Evolutionary conservation across 2,888 invertebrate species (phyloP).

Genomic region (Limnephilus rhombicus): DNA sequence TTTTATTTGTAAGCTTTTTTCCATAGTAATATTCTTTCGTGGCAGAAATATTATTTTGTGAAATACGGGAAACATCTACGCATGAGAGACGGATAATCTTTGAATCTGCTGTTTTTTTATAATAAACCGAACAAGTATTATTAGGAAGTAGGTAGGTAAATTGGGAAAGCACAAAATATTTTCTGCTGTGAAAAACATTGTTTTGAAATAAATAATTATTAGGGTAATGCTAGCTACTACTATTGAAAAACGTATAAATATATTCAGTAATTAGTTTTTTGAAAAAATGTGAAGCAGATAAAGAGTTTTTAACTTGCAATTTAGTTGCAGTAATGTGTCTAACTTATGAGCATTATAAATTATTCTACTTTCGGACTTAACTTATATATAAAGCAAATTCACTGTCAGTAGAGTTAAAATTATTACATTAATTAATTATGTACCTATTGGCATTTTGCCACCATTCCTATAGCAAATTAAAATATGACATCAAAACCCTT

Average conservation of each 20-base stretch:
- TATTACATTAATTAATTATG: not conserved
- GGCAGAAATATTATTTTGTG: constrained; percentile 34
- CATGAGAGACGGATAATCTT: not conserved
- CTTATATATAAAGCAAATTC: not conserved
- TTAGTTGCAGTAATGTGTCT: not conserved
- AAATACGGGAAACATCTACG: constrained; percentile 16
- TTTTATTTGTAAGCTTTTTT: constrained; percentile 46
- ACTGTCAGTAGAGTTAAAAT: not conserved
- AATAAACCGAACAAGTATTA: not conserved
- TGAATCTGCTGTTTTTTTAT: not conserved
- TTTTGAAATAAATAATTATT: not conserved
- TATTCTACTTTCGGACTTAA: not conserved
- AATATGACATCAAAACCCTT: not conserved
- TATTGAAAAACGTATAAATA: not conserved
- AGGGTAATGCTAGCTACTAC: not conserved
- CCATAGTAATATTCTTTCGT: constrained; percentile 18
- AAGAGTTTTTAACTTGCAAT: not conserved
- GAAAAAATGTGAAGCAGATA: not conserved
- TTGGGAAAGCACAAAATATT: not conserved
- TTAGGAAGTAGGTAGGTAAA: not conserved
- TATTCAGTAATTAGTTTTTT: not conserved
- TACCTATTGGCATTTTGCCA: not conserved
- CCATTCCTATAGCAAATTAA: not conserved
- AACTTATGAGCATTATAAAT: not conserved
- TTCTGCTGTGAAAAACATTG: not conserved